Evolutionary conservation across 2,888 invertebrate genomes (phyloP).

Genomic region (Kuschelorhynchus macadamiae): DNA sequence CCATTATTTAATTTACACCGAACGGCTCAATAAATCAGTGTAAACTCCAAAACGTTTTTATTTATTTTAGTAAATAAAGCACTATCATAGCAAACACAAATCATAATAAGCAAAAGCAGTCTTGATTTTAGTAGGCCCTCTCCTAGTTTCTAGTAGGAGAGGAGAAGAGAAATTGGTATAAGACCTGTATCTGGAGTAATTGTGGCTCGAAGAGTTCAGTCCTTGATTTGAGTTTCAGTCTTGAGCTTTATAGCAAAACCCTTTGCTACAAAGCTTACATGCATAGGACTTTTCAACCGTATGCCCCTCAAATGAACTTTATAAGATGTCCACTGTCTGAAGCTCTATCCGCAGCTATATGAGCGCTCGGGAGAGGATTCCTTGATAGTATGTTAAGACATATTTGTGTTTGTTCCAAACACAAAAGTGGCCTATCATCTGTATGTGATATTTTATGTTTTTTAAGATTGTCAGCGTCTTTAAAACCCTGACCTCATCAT

Average conservation of each 20-base stretch:
- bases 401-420: constrained; percentile 64
- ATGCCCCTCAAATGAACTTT: constrained; percentile 59
- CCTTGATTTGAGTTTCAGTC: constrained; percentile 48
- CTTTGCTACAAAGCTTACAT: constrained; percentile 53
- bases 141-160: no score
- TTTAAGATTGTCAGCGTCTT: constrained; percentile 49
- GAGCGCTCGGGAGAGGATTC: constrained; percentile 72
- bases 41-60: no score
- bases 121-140: no score
- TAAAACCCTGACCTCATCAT: constrained; percentile 46
- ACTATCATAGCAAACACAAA: no score
- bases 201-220: no score
- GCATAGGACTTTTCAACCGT: constrained; percentile 58
- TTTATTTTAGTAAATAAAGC: no score
- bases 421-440: constrained; percentile 69
- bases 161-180: no score
- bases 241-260: no score
- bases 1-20: no score
- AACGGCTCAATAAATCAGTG: no score
- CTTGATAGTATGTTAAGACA: constrained; percentile 65
- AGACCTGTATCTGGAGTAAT: no score
- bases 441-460: constrained; percentile 60
- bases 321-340: constrained; percentile 53
- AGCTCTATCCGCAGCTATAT: constrained; percentile 70
- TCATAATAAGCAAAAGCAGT: no score